Evolutionary conservation across 2,113 vertebrate genomes (phyloP).

Genomic region (Leptodactylus fuscus): DNA sequence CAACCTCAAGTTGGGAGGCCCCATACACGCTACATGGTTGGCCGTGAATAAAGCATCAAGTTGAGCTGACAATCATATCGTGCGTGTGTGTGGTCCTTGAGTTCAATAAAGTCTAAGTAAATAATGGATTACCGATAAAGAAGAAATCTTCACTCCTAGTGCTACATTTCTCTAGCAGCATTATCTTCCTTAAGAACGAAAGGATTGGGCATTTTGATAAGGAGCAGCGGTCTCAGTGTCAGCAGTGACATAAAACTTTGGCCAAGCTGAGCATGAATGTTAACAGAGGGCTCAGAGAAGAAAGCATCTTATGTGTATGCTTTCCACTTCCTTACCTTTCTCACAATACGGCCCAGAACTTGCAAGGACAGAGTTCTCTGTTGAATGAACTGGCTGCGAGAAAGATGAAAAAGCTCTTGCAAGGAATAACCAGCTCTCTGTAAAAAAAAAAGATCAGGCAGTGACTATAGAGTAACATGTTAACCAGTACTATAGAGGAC

Average conservation of each 20-base stretch:
- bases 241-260: neutral
- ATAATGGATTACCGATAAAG: too few species aligned
- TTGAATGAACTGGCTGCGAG: conserved; percentile 90
- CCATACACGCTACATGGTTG: too few species aligned
- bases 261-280: neutral
- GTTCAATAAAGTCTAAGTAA: too few species aligned
- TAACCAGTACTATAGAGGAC: neutral
- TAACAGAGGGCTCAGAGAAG: neutral
- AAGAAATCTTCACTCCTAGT: too few species aligned
- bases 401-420: conserved; percentile 94
- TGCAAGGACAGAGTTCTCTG: conserved; percentile 89
- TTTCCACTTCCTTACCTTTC: conserved; percentile 78
- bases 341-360: conserved; percentile 85
- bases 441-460: neutral
- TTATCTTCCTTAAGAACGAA: too few species aligned
- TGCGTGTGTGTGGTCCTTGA: too few species aligned
- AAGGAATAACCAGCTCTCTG: conserved; percentile 96
- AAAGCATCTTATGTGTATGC: neutral
- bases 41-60: too few species aligned
- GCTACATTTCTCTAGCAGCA: too few species aligned
- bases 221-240: too few species aligned
- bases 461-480: neutral
- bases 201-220: too few species aligned
- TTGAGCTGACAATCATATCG: too few species aligned
- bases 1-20: too few species aligned